Conservation (phyloP, 2,113 vertebrate genomes). For the Oplegnathus fasciatus region DNA sequence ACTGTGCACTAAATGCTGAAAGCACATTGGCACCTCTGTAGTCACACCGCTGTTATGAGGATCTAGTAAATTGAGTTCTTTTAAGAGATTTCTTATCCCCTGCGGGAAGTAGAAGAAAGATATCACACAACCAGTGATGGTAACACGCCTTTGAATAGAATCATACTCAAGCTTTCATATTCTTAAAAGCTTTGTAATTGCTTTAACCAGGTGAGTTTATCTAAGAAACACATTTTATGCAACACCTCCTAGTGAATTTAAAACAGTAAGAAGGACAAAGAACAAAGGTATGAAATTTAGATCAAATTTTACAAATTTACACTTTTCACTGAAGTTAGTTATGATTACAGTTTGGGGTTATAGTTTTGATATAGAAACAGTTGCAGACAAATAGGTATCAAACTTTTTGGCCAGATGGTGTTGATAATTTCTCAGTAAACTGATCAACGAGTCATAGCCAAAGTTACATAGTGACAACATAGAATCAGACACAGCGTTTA, state of each 20-base stretch:
- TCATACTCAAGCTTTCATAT: constrained; percentile 30
- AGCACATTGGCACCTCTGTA: constrained; percentile 62
- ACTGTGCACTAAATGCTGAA: constrained; percentile 66
- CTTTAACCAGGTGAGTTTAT: constrained; percentile 30
- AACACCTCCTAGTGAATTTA: constrained; percentile 18
- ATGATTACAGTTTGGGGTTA: too few relatives aligned
- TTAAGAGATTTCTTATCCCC: constrained; percentile 58
- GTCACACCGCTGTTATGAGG: constrained; percentile 49
- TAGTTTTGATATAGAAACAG: not conserved
- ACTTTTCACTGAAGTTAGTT: not conserved
- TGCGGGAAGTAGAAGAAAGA: constrained; percentile 40
- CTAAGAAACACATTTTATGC: not conserved
- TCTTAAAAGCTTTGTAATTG: constrained; percentile 37
- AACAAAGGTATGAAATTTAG: not conserved
- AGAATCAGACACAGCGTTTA: not conserved
- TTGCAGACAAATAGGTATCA: not conserved
- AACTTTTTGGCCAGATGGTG: not conserved
- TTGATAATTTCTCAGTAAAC: not conserved
- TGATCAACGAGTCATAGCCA: not conserved
- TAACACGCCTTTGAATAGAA: constrained; percentile 47
- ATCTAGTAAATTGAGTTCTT: constrained; percentile 63
- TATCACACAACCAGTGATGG: constrained; percentile 37
- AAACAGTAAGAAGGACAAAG: constrained; percentile 10
- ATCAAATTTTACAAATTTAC: too few relatives aligned
- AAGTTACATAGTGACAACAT: not conserved